A percentile compares a stretch with the other conserved stretches of the same genome.
Evolutionary conservation across 2,797 vertebrate genomes (phyloP).

Genomic region (Epinephelus awoara): DNA sequence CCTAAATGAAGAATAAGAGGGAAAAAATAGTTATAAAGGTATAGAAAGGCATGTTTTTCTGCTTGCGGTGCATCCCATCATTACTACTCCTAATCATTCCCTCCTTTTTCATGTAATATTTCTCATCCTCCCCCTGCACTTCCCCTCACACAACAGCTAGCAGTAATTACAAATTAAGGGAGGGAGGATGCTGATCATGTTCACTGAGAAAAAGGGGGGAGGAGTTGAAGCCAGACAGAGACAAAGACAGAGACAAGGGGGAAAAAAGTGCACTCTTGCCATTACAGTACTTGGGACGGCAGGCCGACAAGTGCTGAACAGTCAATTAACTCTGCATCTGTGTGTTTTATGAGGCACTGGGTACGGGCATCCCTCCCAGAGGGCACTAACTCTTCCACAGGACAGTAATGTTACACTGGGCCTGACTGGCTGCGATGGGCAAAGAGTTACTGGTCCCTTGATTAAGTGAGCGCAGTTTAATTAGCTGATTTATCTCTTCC

Average conservation of each 20-base stretch:
- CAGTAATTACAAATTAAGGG: slow-evolving; percentile 93
- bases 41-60: neutral
- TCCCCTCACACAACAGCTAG: slow-evolving; percentile 68
- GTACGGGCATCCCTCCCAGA: slow-evolving; percentile 81
- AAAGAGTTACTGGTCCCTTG: slow-evolving; percentile 86
- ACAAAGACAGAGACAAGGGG: slow-evolving; percentile 71
- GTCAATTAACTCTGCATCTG: slow-evolving; percentile 99
- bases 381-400: slow-evolving; percentile 93
- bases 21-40: neutral
- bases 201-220: slow-evolving; percentile 55
- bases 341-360: slow-evolving; percentile 95
- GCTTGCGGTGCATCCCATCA: slow-evolving; percentile 15
- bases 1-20: neutral
- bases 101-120: slow-evolving; percentile 51
- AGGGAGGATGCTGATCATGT: slow-evolving; percentile 63
- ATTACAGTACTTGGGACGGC: slow-evolving; percentile 89
- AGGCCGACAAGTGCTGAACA: slow-evolving; percentile 92
- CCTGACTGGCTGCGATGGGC: slow-evolving; percentile 88
- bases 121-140: slow-evolving; percentile 34
- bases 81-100: slow-evolving; percentile 39
- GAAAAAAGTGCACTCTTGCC: slow-evolving; percentile 82
- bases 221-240: slow-evolving; percentile 49
- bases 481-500: slow-evolving; percentile 97
- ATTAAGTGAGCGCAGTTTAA: slow-evolving; percentile 94
- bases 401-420: slow-evolving; percentile 90